These are phyloP conservation scores for Eucidaris tribuloides DNA, from an alignment of 35 echinoderm and acorn worm species.

Conservation along the genomic window DNA sequence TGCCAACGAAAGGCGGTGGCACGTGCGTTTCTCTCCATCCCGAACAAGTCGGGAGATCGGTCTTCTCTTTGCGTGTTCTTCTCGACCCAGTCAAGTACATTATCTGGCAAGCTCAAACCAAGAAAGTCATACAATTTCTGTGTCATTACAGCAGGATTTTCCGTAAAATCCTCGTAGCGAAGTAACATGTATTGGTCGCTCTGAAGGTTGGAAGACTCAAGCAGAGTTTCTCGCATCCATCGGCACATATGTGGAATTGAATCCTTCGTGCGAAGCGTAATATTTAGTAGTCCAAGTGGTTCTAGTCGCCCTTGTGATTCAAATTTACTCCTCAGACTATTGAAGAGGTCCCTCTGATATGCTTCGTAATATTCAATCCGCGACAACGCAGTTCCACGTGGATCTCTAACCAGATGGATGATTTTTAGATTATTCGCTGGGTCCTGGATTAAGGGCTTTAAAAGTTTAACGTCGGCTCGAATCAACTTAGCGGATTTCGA, in stretches of 20 bases:
- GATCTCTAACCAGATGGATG: background rate
- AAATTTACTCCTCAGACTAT: background rate
- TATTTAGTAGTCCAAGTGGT: background rate
- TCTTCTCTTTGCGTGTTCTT: background rate
- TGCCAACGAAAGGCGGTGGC: background rate
- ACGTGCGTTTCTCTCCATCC: background rate
- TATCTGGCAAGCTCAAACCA: background rate
- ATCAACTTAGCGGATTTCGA: background rate
- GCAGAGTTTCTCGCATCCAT: background rate
- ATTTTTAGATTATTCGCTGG: background rate
- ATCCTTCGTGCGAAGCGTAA: background rate
- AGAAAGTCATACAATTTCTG: background rate
- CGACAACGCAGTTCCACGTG: background rate
- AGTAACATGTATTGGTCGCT: background rate
- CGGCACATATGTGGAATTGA: background rate
- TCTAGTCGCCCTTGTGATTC: background rate
- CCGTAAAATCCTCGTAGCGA: background rate
- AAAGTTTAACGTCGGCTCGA: background rate
- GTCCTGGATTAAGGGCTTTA: background rate
- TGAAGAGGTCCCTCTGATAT: background rate
- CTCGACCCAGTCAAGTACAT: background rate
- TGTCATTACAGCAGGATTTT: background rate
- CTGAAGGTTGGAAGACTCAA: background rate
- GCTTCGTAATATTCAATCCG: background rate
- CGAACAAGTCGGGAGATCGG: background rate